Evolutionary conservation across 2,113 vertebrate species (phyloP).

Genomic region (Hippocampus guttulatus): DNA sequence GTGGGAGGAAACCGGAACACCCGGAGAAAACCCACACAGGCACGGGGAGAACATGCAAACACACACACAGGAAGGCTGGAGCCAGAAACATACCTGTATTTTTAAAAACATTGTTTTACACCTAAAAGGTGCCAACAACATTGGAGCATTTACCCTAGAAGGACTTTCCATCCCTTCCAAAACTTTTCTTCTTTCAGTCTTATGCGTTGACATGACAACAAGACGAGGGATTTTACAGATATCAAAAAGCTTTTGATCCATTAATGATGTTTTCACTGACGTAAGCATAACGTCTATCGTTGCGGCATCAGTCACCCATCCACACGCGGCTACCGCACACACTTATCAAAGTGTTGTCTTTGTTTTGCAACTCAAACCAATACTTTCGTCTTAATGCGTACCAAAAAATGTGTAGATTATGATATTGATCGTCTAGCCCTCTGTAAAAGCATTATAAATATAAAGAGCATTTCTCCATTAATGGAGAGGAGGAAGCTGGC

Average conservation of each 20-base stretch:
- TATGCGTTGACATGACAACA: too few relatives aligned
- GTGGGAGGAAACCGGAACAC: too few relatives aligned
- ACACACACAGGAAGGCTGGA: too few relatives aligned
- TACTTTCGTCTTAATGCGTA: slow-evolving; percentile 61
- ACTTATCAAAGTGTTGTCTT: slow-evolving; percentile 47
- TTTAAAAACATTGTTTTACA: too few relatives aligned
- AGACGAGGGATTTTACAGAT: background rate
- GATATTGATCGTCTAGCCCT: slow-evolving; percentile 62
- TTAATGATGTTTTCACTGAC: slow-evolving; percentile 18
- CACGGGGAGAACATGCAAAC: too few relatives aligned
- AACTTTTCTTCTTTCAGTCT: too few relatives aligned
- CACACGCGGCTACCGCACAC: slow-evolving; percentile 34
- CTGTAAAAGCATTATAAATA: slow-evolving; percentile 76
- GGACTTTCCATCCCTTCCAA: too few relatives aligned
- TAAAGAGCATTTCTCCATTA: slow-evolving; percentile 72
- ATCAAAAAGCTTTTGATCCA: background rate
- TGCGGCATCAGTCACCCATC: slow-evolving; percentile 13
- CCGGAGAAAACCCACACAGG: too few relatives aligned
- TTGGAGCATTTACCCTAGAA: too few relatives aligned
- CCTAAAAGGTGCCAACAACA: too few relatives aligned
- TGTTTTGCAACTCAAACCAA: slow-evolving; percentile 67
- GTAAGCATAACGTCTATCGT: slow-evolving; percentile 21
- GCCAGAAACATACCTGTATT: too few relatives aligned
- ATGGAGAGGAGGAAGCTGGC: slow-evolving; percentile 66
- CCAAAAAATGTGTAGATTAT: slow-evolving; percentile 63